Base-by-base conservation (phyloP, 1,140 invertebrate species). In the Leptinotarsa undecemlineata region DNA sequence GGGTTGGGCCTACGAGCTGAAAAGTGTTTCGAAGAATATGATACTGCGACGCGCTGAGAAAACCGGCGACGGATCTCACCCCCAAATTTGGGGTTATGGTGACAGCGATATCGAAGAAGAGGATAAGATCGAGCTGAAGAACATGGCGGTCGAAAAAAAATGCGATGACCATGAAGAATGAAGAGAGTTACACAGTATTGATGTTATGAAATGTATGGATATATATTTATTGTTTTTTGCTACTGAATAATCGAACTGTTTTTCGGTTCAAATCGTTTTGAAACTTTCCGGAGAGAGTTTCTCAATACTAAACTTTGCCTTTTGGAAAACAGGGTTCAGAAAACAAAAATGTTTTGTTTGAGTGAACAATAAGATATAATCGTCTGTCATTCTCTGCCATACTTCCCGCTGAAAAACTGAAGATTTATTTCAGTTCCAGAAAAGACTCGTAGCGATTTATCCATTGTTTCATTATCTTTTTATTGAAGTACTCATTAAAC, bases 1-100 rank as follows among this genome's bases (percentile, higher is more conserved):
- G 15, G 93, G 93, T 21, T 92, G 92, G 90, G 93, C 92, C 13
- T 93, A 91, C 79, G 92, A 91, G 84, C 85, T 92, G 84, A 89
- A 89, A 87, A 88, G 85, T 1, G 91, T 90, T 0, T 90, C 91
- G 0, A 80, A 87, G 0, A 83, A 87, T 17, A 92, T 94, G 90
- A 87, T 94, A 0, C 79, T 84, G 13, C 87, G 89, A 20, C 86
- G 90, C 61, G 91, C 90, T 0, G 78, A 84, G 2, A 88, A 90
- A 76, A 87, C 85, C 57, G 92, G 92, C 1, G 92, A 93, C 79
- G 92, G 92, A 0, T 89, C 73, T 63, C 74, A 81, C 60, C 72
- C 76, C 20, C 23, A 71, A n/a, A 62, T 87, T 8, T 89, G 87
- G 86, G 88, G 87, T 14, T 88, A 87, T 71, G 87, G 87, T 0